Base-by-base conservation (phyloP, 2,888 invertebrate species). In the Sinhomidia bicolor region DNA sequence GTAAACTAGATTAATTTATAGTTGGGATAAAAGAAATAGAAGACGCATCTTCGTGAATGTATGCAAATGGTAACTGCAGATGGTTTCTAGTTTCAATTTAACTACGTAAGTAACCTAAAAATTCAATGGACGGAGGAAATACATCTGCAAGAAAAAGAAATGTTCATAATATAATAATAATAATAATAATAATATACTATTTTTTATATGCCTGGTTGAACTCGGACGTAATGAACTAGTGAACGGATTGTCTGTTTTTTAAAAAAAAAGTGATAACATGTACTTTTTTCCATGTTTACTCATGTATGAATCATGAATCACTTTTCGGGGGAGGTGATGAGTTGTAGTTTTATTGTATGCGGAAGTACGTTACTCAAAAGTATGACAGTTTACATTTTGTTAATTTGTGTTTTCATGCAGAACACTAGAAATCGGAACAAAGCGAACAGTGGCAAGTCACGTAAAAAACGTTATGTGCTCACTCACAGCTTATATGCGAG, bases 341-440 rank as follows among this genome's bases (percentile, higher is more conserved):
- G 60, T 23, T 78, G 36, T 68, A 23, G 10, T 26, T 17, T 71
- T 41, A 44, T 71, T 71, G 36, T 71, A 71, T 60, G 26, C 84
- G 84, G 84, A 84, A 84, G 84, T 84, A 26, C 36, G 76, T 62
- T 62, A 74, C n/a, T 60, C 36, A 62, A 23, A 71, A 71, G 71
- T 76, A 44, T 44, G 54, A 57, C 60, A 71, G 71, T 83, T 82
- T 65, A 68, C 65, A 68, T 26, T 32, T 80, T 62, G 80, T 82
- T 65, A 26, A 68, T 41, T 82, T 65, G 68, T 65, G 81, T 23
- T 44, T 60, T 60, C 62, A 23, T 62, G 9, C 54, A 78, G 32
- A 32, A 78, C 51, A 57, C 20, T 32, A 78, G 36, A 54, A 54
- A 54, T 76, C 78, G 57, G 78, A 78, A 78, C 51, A 78, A 78